Evolutionary conservation across 2,797 vertebrate species (phyloP), one percentile per base, ranked within the genome.

Genomic region (Scleropages formosus): DNA sequence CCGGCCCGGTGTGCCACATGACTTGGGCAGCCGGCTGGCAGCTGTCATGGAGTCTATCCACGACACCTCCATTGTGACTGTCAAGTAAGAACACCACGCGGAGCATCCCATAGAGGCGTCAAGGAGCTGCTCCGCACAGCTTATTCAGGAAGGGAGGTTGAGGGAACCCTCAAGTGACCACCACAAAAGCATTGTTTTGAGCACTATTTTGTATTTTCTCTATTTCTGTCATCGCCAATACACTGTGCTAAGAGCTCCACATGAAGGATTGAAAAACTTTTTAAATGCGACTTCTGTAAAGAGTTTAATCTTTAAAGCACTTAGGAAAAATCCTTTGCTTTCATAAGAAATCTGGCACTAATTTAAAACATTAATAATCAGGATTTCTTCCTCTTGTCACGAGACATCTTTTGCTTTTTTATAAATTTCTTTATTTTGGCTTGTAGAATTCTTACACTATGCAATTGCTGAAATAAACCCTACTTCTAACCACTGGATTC

Each of bases 41-140:
- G 96, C 97, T 0, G 91, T 98, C 77, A 98, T 99, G 95, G 94
- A 98, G 85, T 98, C 97, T 78, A 96, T 99, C 39, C 94, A 95
- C 39, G 91, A 86, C 47, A 90, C 93, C 22, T 92, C 95, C 0
- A 12, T 94, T 0, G 95, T 98, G 74, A 82, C 82, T 0, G 97
- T 99, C 31, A 93, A 94, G 58, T 98, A 91, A 91, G 76, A 22
- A 20, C 49, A 27, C 62, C 1, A 3, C 0, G 9, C 3, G 22
- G 70, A 47, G 1, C 4, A 51, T 56, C 53, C 22, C 53, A 53
- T 16, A 44, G 44, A 9, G 24, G 44, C 72, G 24, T 22, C 7
- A 18, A 72, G 53, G 15, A 3, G 46, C 24, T 60, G 39, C 47
- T 51, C 2, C 24, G 64, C 78, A 62, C 20, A 26, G 22, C 76